Evolutionary conservation across 1,140 invertebrate species (phyloP), one percentile per base, ranked within the genome.

Genomic region (Liolophura sinensis): DNA sequence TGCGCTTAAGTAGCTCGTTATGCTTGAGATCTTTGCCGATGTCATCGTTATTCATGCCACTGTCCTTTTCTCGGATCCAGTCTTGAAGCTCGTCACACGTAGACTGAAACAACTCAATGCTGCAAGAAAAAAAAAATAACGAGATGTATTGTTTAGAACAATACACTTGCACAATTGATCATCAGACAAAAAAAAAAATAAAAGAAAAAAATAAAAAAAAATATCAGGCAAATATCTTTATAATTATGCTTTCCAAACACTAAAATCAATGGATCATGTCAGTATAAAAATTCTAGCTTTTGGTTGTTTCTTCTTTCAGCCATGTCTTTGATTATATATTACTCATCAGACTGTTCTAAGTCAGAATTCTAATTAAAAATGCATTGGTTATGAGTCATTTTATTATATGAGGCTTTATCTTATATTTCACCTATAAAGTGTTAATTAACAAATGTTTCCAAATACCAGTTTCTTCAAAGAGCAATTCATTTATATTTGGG

Each of bases 1-100:
- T 98, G 14, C 97, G 89, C 86, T 90, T 95, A 16, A 98, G 83
- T 1, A 94, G 94, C 84, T 98, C 94, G 4, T 97, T 97, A 69
- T 93, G 95, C 25, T 96, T 96, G 54, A 99, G 87, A 82, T 99
- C 97, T 16, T 96, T 89, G 15, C 97, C 97, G 79, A 95, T 95
- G 77, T 99, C 97, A 78, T 99, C 97, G 0, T 93, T 94, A 0
- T 94, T 95, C 0, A 98, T 92, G 0, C 94, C 92, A 80, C 98
- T 96, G 62, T 79, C 73, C 85, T 99, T 99, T 85, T 99, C 97
- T 31, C 92, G 93, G 69, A 99, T 98, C 98, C 97, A 99, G 24
- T 95, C 94, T 79, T 98, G 93, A 12, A 97, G 96, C 84, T 99
- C 97, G 82, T 99, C 96, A n/a, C 82, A 82, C 18, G 80, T 82